Conservation (phyloP, 2,113 vertebrate genomes). For the Megaceryle torquata region DNA sequence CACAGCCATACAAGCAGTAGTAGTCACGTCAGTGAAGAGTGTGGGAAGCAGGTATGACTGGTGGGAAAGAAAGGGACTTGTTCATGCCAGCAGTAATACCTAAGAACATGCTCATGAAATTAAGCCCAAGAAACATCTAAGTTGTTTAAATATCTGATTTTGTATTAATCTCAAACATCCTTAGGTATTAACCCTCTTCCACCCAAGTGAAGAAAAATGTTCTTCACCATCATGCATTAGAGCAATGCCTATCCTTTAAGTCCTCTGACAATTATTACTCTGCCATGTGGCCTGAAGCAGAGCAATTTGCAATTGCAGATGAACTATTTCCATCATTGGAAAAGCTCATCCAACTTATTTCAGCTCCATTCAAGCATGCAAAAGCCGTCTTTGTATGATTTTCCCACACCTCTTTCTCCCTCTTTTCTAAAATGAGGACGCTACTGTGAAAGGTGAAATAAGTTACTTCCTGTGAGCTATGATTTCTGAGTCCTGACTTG, state of each 20-base stretch:
- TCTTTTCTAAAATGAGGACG: neutral
- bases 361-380: conserved; percentile 4
- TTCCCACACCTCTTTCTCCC: neutral
- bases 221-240: neutral
- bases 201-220: neutral
- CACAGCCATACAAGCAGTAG: neutral
- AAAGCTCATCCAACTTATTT: conserved; percentile 34
- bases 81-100: neutral
- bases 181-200: neutral
- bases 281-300: neutral
- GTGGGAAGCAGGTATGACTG: neutral
- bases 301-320: neutral
- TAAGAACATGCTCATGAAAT: neutral
- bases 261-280: neutral
- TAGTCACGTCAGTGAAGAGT: neutral
- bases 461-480: neutral
- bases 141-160: neutral
- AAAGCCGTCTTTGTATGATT: neutral
- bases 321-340: neutral
- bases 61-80: neutral
- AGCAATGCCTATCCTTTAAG: neutral
- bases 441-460: neutral
- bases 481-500: neutral
- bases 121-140: neutral
- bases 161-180: neutral